phyloP scores from a whole-genome alignment of 2,888 invertebrate species.

The Lomographa bimaculata region DNA sequence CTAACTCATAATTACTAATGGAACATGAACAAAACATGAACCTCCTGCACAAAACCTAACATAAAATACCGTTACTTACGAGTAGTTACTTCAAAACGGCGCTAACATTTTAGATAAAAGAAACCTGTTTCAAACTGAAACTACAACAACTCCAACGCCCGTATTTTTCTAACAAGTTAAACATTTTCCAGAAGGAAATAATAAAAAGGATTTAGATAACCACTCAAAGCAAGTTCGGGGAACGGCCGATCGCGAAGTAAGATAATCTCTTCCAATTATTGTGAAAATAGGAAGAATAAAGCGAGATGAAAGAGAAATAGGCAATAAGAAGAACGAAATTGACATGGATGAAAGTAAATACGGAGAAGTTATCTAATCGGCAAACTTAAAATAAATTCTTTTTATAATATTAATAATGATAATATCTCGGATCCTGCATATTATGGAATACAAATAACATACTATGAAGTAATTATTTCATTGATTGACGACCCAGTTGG shows the following conservation, averaged over 20 bases:
- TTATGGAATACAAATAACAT: no score
- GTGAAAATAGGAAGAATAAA: conserved; percentile 1
- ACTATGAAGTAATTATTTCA: no score
- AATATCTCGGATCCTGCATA: no score
- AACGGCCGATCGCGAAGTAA: conserved; percentile 4
- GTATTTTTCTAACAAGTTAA: conserved; percentile 5
- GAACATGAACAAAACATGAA: conserved; percentile 4
- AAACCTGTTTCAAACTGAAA: conserved; percentile 6
- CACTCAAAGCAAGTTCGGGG: conserved; percentile 3
- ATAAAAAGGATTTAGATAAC: conserved; percentile 4
- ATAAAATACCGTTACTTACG: conserved; percentile 1
- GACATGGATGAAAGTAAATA: conserved; percentile 1
- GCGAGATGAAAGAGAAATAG: not conserved
- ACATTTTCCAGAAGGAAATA: conserved; percentile 2
- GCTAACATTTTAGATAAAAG: not conserved
- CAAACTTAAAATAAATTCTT: no score
- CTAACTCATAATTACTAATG: no score
- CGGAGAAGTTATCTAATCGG: not conserved
- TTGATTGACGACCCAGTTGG: no score
- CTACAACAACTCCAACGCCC: not conserved
- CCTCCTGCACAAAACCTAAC: conserved; percentile 1
- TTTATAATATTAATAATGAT: not conserved
- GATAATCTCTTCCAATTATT: conserved; percentile 1
- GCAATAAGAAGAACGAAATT: not conserved
- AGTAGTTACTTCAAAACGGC: not conserved